phyloP scores from a whole-genome alignment of 2,113 vertebrate genomes.

The Hymenochirus boettgeri region DNA sequence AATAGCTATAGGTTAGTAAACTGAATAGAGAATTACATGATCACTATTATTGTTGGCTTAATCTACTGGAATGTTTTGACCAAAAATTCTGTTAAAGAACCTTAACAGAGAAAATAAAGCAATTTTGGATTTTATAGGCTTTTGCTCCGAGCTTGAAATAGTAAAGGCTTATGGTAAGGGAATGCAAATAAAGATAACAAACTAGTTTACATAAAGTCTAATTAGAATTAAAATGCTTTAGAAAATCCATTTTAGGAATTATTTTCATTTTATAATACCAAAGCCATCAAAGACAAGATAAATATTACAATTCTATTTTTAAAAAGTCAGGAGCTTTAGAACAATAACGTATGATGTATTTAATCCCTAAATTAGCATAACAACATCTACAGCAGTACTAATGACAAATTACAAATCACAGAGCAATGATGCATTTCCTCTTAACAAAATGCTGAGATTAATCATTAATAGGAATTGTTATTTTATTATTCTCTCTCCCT shows the following conservation, averaged over 20 bases:
- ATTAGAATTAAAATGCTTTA: slow-evolving; percentile 36
- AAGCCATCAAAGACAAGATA: slow-evolving; percentile 20
- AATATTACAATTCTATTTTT: slow-evolving; percentile 3
- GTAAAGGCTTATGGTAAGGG: slow-evolving; percentile 32
- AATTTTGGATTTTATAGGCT: slow-evolving; percentile 31
- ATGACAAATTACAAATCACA: no score
- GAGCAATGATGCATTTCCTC: no score
- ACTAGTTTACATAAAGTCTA: slow-evolving; percentile 36
- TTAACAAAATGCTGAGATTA: no score
- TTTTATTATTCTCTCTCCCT: no score
- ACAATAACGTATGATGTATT: no score
- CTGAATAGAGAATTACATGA: neutral
- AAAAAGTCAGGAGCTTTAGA: no score
- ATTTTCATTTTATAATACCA: slow-evolving; percentile 19
- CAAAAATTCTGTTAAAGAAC: slow-evolving; percentile 7
- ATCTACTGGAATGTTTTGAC: slow-evolving; percentile 12
- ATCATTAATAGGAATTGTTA: no score
- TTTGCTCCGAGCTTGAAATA: slow-evolving; percentile 30
- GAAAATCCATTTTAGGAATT: slow-evolving; percentile 27
- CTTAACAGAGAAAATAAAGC: slow-evolving; percentile 19
- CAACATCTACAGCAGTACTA: no score
- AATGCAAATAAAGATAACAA: slow-evolving; percentile 36
- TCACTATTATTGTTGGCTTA: neutral
- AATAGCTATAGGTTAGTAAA: slow-evolving; percentile 3
- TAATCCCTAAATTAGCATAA: no score